A percentile compares a stretch with the other conserved stretches of the same genome.
Evolutionary conservation across 2,797 vertebrate genomes (phyloP).

Genomic region (Carduelis carduelis): DNA sequence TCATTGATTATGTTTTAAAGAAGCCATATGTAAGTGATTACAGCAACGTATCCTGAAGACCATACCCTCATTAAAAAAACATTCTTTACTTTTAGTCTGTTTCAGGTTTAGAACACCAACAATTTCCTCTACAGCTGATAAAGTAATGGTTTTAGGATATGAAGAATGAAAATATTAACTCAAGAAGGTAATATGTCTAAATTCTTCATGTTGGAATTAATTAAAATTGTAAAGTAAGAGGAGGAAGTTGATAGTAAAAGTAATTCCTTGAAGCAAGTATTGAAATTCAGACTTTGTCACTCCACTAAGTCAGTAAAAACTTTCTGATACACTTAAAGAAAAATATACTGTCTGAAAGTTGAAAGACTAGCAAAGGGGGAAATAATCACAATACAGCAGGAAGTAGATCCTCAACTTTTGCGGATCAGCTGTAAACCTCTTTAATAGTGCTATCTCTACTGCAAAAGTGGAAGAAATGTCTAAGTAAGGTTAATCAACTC

Average conservation of each 20-base stretch:
- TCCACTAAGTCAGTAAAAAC: neutral
- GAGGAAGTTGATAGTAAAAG: neutral
- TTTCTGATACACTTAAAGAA: neutral
- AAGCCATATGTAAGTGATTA: neutral
- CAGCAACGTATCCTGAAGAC: neutral
- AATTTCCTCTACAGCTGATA: neutral
- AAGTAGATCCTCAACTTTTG: neutral
- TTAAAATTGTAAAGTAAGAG: neutral
- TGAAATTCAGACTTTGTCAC: neutral
- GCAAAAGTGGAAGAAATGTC: neutral
- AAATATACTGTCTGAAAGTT: neutral
- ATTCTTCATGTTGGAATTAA: neutral
- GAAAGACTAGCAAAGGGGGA: neutral
- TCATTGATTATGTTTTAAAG: neutral
- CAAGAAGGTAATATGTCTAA: neutral
- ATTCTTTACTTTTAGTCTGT: neutral
- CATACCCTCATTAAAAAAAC: neutral
- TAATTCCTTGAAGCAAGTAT: neutral
- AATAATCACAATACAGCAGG: neutral
- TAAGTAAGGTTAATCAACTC: neutral
- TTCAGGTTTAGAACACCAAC: neutral
- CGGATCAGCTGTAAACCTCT: neutral
- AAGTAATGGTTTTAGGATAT: neutral
- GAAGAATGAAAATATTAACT: neutral
- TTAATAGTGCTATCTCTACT: neutral